phyloP scores from a whole-genome alignment of 1,140 invertebrate species.

The Trypoxylus dichotomus region DNA sequence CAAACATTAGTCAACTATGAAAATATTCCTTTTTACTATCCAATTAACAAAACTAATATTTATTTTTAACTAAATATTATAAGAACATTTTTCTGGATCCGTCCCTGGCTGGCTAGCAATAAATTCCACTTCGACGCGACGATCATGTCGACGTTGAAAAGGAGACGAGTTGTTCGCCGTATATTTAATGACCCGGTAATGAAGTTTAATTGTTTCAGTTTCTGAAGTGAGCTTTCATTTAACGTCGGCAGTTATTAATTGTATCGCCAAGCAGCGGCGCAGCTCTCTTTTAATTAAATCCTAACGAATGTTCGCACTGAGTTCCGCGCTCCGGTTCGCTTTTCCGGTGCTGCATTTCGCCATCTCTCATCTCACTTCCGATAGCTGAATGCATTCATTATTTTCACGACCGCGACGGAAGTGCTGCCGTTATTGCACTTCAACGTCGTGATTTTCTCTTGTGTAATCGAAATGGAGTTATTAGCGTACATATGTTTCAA shows the following conservation, averaged over 20 bases:
- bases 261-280: not conserved
- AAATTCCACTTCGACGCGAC: not conserved
- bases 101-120: not conserved
- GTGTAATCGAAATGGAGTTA: no score
- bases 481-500: no score
- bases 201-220: conserved; percentile 7
- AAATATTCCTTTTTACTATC: no score
- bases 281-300: not conserved
- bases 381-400: not conserved
- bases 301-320: not conserved
- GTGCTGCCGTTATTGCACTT: no score
- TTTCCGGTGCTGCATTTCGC: not conserved
- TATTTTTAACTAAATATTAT: no score
- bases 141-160: not conserved
- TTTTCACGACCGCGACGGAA: no score
- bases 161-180: not conserved
- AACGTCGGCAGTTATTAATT: conserved; percentile 2
- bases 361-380: not conserved
- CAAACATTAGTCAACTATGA: no score
- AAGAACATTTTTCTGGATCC: not conserved
- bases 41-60: no score
- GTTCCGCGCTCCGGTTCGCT: not conserved
- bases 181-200: conserved; percentile 2
- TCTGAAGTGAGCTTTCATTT: conserved; percentile 6
- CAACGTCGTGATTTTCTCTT: no score